phyloP scores from a whole-genome alignment of 1,140 invertebrate species.

The Lethrus apterus region DNA sequence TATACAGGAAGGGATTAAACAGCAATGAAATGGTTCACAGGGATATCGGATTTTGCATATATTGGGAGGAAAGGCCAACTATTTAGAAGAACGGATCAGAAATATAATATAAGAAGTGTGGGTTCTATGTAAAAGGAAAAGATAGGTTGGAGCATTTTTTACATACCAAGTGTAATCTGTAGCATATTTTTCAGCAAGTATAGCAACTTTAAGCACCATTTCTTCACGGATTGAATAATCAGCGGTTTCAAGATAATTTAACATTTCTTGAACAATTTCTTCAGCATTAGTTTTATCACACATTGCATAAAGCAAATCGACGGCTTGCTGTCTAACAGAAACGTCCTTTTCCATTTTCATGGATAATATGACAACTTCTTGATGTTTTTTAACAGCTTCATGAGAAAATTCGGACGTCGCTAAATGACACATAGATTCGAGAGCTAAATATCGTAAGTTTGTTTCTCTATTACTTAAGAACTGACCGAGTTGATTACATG shows the following conservation, averaged over 20 bases:
- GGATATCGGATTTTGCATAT: too few species aligned
- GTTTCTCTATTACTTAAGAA: conserved; percentile 98
- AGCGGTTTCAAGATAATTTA: conserved; percentile 97
- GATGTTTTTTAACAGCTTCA: conserved; percentile 99
- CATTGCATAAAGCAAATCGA: conserved; percentile 99
- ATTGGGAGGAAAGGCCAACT: too few species aligned
- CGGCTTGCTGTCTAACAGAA: conserved; percentile 95
- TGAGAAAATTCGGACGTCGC: conserved; percentile 99
- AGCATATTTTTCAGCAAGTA: conserved; percentile 98
- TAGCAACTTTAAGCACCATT: conserved; percentile 99
- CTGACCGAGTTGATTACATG: conserved; percentile 97
- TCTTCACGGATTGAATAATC: conserved; percentile 99
- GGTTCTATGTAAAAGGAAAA: conserved; percentile 11
- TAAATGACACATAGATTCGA: conserved; percentile 99
- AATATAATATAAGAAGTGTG: too few species aligned
- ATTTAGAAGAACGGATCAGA: too few species aligned
- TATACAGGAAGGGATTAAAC: background rate
- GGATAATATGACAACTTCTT: conserved; percentile 98
- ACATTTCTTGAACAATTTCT: conserved; percentile 99
- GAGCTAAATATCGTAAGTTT: conserved; percentile 93
- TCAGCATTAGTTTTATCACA: conserved; percentile 99
- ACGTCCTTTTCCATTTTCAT: conserved; percentile 99
- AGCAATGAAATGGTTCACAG: too few species aligned
- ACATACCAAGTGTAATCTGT: conserved; percentile 96
- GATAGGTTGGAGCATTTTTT: too few species aligned